Percentiles rank a stretch among this genome's conserved stretches.
These are phyloP conservation scores for Intellagama lesueurii DNA, from an alignment of 2,797 vertebrate species.

Conservation along the genomic window DNA sequence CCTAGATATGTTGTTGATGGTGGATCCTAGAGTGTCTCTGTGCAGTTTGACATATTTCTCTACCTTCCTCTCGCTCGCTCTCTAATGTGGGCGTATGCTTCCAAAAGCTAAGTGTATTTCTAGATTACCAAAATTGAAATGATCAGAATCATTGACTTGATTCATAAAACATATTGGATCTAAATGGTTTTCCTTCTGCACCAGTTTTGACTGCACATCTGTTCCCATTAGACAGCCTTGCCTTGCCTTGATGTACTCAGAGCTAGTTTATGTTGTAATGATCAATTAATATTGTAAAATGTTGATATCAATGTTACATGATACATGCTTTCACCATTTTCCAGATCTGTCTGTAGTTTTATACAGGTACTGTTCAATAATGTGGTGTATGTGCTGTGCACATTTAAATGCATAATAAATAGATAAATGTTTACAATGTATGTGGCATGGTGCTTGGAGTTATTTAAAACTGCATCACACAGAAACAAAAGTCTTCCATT, in stretches of 20 bases:
- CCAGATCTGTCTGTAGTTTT: constrained; percentile 91
- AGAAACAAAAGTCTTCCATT: constrained; percentile 25
- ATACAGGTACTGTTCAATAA: constrained; percentile 86
- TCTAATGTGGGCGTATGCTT: constrained; percentile 42
- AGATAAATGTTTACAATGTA: constrained; percentile 58
- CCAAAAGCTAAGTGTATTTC: constrained; percentile 44
- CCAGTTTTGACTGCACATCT: constrained; percentile 24
- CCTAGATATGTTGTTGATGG: constrained; percentile 4
- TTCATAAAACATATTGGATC: constrained; percentile 32
- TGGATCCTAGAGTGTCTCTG: constrained; percentile 1
- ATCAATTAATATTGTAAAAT: constrained; percentile 53
- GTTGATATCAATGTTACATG: constrained; percentile 52
- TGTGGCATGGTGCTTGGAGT: constrained; percentile 30
- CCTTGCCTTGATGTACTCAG: not conserved
- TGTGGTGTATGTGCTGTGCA: constrained; percentile 93
- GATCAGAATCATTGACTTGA: constrained; percentile 38
- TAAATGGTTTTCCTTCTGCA: constrained; percentile 31
- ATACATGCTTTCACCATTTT: constrained; percentile 62
- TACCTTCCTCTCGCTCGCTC: constrained; percentile 43
- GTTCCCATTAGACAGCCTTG: constrained; percentile 18
- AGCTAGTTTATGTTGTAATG: constrained; percentile 41
- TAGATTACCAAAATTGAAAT: constrained; percentile 53
- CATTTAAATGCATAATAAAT: constrained; percentile 81
- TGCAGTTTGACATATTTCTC: constrained; percentile 36
- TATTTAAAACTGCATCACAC: not conserved